phyloP scores from a whole-genome alignment of 1,140 invertebrate species.

The roundworm (Caenorhabditis elegans) region WBcel235 BX284603.4:5130001-5130500 shows the following conservation, averaged over 20 bases:
- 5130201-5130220: constrained; percentile 58
- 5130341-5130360: neutral
- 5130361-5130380: constrained; percentile 6
- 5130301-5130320: constrained; percentile 53
- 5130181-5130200: constrained; percentile 51
- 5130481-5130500: neutral
- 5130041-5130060: neutral
- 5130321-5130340: neutral
- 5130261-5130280: constrained; percentile 62
- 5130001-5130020: too few species aligned
- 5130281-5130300: constrained; percentile 61
- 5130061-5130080: neutral
- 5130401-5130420: constrained; percentile 40
- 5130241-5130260: constrained; percentile 63
- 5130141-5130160: neutral
- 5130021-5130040: too few species aligned
- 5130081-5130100: neutral
- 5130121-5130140: neutral
- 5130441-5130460: neutral
- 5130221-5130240: constrained; percentile 63
- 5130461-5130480: neutral
- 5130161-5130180: neutral
- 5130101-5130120: neutral
- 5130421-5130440: neutral
- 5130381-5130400: constrained; percentile 33